Base-by-base conservation (phyloP, 2,797 vertebrate genomes). In the Mareca penelope region DNA sequence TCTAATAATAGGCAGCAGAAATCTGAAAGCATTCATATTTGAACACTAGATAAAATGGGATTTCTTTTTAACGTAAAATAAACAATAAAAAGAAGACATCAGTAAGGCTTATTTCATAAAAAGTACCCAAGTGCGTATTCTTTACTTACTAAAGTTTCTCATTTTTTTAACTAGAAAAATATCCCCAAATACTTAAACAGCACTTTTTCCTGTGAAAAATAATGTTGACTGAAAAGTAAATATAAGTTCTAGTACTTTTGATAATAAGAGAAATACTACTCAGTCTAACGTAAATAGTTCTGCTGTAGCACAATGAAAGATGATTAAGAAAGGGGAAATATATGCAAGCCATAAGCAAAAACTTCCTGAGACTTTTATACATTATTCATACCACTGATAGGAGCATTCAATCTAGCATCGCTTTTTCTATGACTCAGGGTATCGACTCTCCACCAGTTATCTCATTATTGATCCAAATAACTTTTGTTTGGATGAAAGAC, bases 241-340 rank as follows among this genome's bases (percentile, higher is more conserved):
- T 24, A 67, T 46, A 40, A 37, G 16, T 69, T 91, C 33, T 57
- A 52, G 26, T 72, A 55, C 19, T 86, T 93, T 19, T 75, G 29
- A 73, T 50, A 83, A 39, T 52, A 85, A 69, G 29, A 83, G 15
- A 89, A 85, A 61, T 80, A 80, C 9, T 78, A 46, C 14, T 78
- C 29, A 61, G 10, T 69, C 31, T 42, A 50, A 80, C 42, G 86
- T 78, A 82, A 59, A 29, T 48, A 67, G 18, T 80, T 88, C 35
- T 89, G 4, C 33, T 50, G 23, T 63, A 73, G n/a, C 56, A 95
- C 80, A 96, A 96, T 90, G 64, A 84, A 85, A 70, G 83, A 80
- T 94, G 83, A 96, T 95, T 96, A 76, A 67, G 91, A 94, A 96
- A 96, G 73, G 10, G 77, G 57, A 96, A 95, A 94, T 94, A 8